A percentile compares a stretch with the other conserved stretches of the same genome.
phyloP scores from a whole-genome alignment of 2,888 invertebrate genomes.

The Lacanobia wlatinum region DNA sequence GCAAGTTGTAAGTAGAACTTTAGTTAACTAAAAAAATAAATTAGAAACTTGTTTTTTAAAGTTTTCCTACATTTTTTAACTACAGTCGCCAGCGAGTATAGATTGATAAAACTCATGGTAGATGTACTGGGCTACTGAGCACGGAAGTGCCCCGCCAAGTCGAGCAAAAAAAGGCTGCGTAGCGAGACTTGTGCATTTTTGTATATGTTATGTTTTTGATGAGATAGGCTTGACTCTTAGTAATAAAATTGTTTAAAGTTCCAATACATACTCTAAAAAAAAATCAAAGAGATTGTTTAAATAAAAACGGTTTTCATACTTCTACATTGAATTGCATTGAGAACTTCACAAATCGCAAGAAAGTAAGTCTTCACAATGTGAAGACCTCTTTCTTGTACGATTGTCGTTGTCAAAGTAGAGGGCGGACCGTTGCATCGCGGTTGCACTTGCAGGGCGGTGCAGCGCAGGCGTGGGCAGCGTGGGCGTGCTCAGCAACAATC shows the following conservation, averaged over 20 bases:
- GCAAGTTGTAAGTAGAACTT: no score
- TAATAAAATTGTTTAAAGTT: constrained; percentile 17
- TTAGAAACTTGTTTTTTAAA: no score
- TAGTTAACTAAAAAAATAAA: no score
- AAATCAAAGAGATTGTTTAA: neutral
- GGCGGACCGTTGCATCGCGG: constrained; percentile 78
- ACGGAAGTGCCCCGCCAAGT: no score
- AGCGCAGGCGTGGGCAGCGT: constrained; percentile 87
- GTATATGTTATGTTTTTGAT: no score
- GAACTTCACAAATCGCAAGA: constrained; percentile 7
- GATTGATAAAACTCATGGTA: no score
- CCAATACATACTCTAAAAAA: constrained; percentile 3
- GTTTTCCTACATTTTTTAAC: no score
- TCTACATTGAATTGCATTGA: constrained; percentile 7
- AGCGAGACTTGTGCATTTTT: no score
- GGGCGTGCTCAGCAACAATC: constrained; percentile 86
- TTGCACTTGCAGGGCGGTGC: constrained; percentile 86
- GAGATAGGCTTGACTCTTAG: constrained; percentile 1
- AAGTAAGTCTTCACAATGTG: constrained; percentile 7
- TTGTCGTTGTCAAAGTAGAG: constrained; percentile 63
- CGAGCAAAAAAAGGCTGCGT: no score
- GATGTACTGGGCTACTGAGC: no score
- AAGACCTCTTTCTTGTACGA: constrained; percentile 43
- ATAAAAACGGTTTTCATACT: neutral
- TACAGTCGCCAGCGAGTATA: no score